Evolutionary conservation across 1,140 invertebrate species (phyloP).

Genomic region (Microplitis mediator): DNA sequence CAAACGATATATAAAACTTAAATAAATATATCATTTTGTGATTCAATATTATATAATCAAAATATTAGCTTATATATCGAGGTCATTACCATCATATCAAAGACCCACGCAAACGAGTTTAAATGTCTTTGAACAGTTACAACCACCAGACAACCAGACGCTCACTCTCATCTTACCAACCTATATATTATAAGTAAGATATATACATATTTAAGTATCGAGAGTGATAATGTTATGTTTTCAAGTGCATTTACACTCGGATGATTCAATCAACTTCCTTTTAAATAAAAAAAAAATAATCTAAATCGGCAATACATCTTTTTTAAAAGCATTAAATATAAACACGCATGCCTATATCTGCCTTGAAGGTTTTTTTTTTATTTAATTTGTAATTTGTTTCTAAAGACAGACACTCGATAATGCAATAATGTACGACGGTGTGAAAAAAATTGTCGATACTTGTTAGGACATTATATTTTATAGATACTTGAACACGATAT

Average conservation of each 20-base stretch:
- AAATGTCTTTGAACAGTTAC: background rate
- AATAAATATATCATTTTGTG: background rate
- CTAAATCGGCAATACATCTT: background rate
- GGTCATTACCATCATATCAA: conserved; percentile 29
- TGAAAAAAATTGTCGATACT: too few species aligned
- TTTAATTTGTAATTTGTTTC: too few species aligned
- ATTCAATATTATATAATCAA: conserved; percentile 24
- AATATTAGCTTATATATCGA: conserved; percentile 35
- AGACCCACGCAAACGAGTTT: conserved; percentile 14
- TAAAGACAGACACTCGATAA: too few species aligned
- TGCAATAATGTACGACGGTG: too few species aligned
- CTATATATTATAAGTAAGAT: background rate
- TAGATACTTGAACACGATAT: too few species aligned
- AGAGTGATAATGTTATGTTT: too few species aligned
- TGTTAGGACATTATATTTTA: too few species aligned
- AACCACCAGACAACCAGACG: conserved; percentile 11
- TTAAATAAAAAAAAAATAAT: background rate
- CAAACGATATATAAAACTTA: background rate
- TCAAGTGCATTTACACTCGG: conserved; percentile 33
- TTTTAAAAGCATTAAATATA: too few species aligned
- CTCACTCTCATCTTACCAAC: background rate
- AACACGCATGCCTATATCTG: too few species aligned
- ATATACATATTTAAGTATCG: conserved; percentile 1
- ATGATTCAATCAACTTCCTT: conserved; percentile 39
- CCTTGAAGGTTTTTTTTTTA: too few species aligned